phyloP scores from a whole-genome alignment of 2,113 vertebrate species.

The Mesocricetus auratus region DNA sequence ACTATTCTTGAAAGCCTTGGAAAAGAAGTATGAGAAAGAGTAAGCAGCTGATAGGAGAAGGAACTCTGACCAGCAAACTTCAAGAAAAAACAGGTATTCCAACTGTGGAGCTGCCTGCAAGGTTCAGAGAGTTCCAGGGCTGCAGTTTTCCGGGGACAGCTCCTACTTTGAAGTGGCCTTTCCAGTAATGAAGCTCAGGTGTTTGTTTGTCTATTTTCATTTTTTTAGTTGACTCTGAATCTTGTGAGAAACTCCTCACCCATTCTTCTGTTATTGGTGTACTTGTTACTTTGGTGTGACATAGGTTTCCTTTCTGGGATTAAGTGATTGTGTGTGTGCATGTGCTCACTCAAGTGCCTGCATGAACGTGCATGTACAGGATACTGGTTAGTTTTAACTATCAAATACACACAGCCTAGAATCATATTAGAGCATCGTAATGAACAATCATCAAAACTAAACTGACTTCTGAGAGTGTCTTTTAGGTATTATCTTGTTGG shows the following conservation, averaged over 20 bases:
- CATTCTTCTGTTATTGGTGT: neutral
- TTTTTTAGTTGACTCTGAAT: neutral
- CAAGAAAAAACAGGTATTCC: neutral
- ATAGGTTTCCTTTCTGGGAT: neutral
- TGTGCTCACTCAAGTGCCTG: neutral
- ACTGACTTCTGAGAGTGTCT: neutral
- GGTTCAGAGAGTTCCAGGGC: neutral
- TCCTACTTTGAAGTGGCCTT: neutral
- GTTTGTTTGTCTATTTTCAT: neutral
- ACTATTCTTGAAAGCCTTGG: neutral
- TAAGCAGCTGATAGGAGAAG: neutral
- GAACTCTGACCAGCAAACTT: neutral
- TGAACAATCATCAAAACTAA: neutral
- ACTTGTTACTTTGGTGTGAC: neutral
- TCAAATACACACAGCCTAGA: neutral
- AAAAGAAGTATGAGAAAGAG: neutral
- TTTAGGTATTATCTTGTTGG: neutral
- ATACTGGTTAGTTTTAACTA: neutral
- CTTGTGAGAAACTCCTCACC: neutral
- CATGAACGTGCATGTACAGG: no score
- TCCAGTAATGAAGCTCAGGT: neutral
- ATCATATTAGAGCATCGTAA: neutral
- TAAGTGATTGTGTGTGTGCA: neutral
- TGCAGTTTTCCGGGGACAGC: neutral
- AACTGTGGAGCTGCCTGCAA: neutral